phyloP scores from a whole-genome alignment of 2,113 vertebrate genomes.

The Cynocephalus volans region DNA sequence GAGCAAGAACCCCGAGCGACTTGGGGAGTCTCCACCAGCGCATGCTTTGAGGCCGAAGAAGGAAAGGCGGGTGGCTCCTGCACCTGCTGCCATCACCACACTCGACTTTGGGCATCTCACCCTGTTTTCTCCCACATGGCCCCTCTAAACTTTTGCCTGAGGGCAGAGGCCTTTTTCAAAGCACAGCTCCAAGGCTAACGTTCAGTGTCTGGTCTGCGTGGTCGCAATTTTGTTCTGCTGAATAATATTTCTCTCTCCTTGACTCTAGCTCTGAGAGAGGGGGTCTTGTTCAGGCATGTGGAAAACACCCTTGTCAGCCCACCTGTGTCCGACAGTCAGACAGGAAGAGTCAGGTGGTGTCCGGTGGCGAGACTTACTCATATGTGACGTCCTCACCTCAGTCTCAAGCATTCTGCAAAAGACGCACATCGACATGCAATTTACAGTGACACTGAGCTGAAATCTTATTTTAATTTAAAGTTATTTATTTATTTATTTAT shows the following conservation, averaged over 20 bases:
- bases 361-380: rapidly evolving
- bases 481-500: no score
- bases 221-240: not conserved
- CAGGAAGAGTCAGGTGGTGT: not conserved
- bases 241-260: not conserved
- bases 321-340: not conserved
- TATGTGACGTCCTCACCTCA: not conserved
- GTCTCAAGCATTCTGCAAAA: not conserved
- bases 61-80: not conserved
- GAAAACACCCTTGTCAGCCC: not conserved
- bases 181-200: not conserved
- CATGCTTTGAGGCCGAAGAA: not conserved
- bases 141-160: no score
- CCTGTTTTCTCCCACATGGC: no score
- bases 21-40: not conserved
- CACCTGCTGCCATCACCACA: no score
- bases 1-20: not conserved
- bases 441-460: not conserved
- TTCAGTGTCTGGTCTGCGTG: not conserved
- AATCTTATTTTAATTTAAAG: not conserved
- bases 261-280: not conserved
- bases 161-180: not conserved
- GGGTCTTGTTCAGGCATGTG: no score
- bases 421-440: no score
- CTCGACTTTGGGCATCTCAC: rapidly evolving